Evolutionary conservation across 1,140 invertebrate species (phyloP).

Genomic region (Anoplolepis gracilipes): DNA sequence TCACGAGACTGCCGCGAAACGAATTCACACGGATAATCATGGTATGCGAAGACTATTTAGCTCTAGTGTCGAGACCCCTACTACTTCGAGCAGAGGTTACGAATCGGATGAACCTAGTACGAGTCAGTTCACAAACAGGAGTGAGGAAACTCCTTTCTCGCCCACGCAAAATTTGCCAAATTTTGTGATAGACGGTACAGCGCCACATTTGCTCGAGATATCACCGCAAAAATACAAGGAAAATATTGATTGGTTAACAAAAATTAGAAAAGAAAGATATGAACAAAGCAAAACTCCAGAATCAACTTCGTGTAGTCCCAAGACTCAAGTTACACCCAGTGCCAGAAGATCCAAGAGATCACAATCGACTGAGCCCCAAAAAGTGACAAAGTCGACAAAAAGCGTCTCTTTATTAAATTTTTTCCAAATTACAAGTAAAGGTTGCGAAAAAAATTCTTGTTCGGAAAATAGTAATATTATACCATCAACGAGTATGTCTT

Average conservation of each 20-base stretch:
- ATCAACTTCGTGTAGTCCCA: constrained; percentile 72
- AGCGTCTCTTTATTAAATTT: constrained; percentile 79
- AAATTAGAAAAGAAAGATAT: constrained; percentile 87
- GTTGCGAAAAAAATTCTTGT: constrained; percentile 66
- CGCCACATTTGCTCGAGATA: constrained; percentile 90
- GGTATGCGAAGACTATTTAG: constrained; percentile 81
- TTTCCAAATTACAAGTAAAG: constrained; percentile 71
- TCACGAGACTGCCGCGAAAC: constrained; percentile 76
- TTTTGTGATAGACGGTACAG: constrained; percentile 91
- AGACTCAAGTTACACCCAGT: constrained; percentile 71
- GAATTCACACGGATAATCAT: constrained; percentile 81
- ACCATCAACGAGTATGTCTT: constrained; percentile 37
- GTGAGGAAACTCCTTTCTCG: constrained; percentile 82
- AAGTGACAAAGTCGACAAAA: constrained; percentile 69
- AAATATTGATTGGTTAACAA: constrained; percentile 91
- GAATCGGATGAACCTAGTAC: constrained; percentile 78
- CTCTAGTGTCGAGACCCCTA: constrained; percentile 67
- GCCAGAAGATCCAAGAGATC: constrained; percentile 74
- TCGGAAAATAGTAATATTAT: constrained; percentile 44
- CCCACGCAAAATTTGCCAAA: constrained; percentile 92
- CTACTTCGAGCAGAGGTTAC: constrained; percentile 62
- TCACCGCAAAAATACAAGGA: constrained; percentile 90
- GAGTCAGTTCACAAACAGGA: constrained; percentile 69
- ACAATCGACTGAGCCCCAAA: constrained; percentile 78
- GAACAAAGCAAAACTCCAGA: constrained; percentile 68